phyloP scores from a whole-genome alignment of 2,888 invertebrate genomes.

The Luffia ferchaultella region DNA sequence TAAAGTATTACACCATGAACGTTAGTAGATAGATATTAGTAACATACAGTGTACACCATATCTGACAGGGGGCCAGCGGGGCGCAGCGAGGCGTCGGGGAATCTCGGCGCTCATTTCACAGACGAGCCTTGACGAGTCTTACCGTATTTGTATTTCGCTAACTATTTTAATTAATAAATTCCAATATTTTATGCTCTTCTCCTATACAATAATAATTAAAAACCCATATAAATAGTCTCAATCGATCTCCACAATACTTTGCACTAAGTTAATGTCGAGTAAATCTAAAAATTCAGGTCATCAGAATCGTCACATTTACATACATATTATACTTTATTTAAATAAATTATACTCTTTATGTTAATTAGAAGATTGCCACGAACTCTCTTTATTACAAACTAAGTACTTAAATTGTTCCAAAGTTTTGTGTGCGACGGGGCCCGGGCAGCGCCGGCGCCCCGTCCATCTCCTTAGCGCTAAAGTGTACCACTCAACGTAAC shows the following conservation, averaged over 20 bases:
- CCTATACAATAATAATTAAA: slow-evolving; percentile 64
- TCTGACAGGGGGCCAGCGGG: slow-evolving; percentile 23
- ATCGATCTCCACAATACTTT: slow-evolving; percentile 61
- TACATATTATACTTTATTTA: slow-evolving; percentile 61
- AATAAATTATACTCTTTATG: slow-evolving; percentile 64
- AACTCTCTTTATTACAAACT: slow-evolving; percentile 53
- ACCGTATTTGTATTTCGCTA: slow-evolving; percentile 66
- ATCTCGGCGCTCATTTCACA: slow-evolving; percentile 42
- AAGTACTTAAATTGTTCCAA: slow-evolving; percentile 63
- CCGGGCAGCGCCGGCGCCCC: no score
- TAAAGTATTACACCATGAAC: slow-evolving; percentile 57
- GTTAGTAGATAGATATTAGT: no score
- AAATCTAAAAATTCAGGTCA: slow-evolving; percentile 58
- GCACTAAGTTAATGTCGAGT: slow-evolving; percentile 65
- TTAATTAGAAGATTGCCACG: slow-evolving; percentile 62
- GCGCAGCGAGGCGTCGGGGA: slow-evolving; percentile 10
- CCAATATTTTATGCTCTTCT: slow-evolving; percentile 61
- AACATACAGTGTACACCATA: slow-evolving; percentile 55
- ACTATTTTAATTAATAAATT: slow-evolving; percentile 68
- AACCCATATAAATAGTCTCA: slow-evolving; percentile 65
- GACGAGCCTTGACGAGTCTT: slow-evolving; percentile 62
- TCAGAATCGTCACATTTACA: slow-evolving; percentile 20
- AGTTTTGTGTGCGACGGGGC: slow-evolving; percentile 43
- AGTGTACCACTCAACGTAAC: slow-evolving; percentile 58
- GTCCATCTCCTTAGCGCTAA: slow-evolving; percentile 47